phyloP scores from a whole-genome alignment of 2,888 invertebrate species.

The Diloba caeruleocephala region DNA sequence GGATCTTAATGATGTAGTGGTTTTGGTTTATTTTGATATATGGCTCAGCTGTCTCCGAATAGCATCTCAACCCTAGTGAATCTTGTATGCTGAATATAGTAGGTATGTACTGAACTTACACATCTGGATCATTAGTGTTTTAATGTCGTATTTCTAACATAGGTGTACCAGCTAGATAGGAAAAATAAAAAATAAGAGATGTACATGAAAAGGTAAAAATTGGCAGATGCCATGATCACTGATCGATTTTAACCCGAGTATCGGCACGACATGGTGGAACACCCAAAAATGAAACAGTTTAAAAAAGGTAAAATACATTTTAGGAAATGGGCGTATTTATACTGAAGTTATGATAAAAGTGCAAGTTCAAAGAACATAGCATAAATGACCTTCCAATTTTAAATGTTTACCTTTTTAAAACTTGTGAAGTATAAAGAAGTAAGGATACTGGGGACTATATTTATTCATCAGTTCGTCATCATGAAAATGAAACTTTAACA shows the following conservation, averaged over 20 bases:
- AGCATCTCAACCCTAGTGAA: too few species aligned
- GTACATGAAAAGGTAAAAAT: neutral
- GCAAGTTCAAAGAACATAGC: neutral
- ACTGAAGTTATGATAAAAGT: neutral
- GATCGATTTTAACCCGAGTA: neutral
- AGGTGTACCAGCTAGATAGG: slow-evolving; percentile 23
- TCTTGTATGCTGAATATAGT: too few species aligned
- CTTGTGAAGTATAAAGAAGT: slow-evolving; percentile 9
- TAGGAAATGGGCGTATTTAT: neutral
- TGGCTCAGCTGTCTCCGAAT: too few species aligned
- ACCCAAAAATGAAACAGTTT: slow-evolving; percentile 8
- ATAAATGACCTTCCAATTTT: too few species aligned
- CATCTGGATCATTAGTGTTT: neutral
- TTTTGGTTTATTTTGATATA: too few species aligned
- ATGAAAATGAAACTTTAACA: slow-evolving; percentile 8
- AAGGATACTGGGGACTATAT: slow-evolving; percentile 23
- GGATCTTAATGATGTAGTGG: too few species aligned
- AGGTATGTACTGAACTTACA: neutral
- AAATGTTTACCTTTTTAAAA: slow-evolving; percentile 27
- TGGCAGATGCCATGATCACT: neutral
- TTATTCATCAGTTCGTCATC: slow-evolving; percentile 9
- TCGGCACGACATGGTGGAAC: slow-evolving; percentile 10
- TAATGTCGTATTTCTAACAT: slow-evolving; percentile 30
- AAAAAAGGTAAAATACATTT: slow-evolving; percentile 14
- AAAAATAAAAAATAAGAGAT: slow-evolving; percentile 24